A percentile compares a stretch with the other conserved stretches of the same genome.
phyloP scores from a whole-genome alignment of 37 sponge, comb jelly and placozoan genomes.

The Lycopodina hypogea region DNA sequence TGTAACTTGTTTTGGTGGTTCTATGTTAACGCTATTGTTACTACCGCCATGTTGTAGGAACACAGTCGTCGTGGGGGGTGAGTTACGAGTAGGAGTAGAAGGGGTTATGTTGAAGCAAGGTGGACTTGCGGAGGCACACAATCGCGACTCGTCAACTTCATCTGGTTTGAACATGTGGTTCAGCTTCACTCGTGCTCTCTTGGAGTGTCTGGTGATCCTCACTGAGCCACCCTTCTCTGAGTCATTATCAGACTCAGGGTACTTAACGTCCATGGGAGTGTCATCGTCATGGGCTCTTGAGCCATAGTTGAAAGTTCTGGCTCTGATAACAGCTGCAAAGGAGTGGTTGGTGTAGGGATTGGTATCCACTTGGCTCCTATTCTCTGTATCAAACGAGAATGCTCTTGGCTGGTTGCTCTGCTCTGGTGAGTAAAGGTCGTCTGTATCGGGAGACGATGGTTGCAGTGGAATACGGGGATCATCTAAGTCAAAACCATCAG shows the following conservation, averaged over 20 bases:
- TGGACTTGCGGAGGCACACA: not conserved
- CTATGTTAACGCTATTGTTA: not conserved
- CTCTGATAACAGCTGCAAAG: slow-evolving; percentile 3
- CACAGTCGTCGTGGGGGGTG: not conserved
- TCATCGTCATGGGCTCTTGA: not conserved
- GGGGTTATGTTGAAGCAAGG: slow-evolving; percentile 7
- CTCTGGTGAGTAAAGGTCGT: not conserved
- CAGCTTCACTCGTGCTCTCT: slow-evolving; percentile 20
- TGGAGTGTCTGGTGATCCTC: slow-evolving; percentile 62
- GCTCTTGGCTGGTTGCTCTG: not conserved
- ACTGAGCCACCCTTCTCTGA: slow-evolving; percentile 38
- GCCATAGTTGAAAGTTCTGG: slow-evolving; percentile 20
- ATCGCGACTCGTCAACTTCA: not conserved
- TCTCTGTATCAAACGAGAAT: not conserved
- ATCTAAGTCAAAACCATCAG: not conserved
- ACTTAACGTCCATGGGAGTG: not conserved
- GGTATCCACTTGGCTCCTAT: not conserved
- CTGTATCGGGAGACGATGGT: slow-evolving; percentile 1
- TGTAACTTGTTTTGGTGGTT: not conserved
- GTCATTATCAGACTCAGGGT: not conserved
- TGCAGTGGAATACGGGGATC: not conserved
- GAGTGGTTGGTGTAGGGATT: not conserved
- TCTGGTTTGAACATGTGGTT: slow-evolving; percentile 14
- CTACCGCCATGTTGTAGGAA: not conserved
- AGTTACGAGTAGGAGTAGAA: not conserved